These are phyloP conservation scores for Alauda arvensis DNA, from an alignment of 2,797 vertebrate species.

Conservation along the genomic window DNA sequence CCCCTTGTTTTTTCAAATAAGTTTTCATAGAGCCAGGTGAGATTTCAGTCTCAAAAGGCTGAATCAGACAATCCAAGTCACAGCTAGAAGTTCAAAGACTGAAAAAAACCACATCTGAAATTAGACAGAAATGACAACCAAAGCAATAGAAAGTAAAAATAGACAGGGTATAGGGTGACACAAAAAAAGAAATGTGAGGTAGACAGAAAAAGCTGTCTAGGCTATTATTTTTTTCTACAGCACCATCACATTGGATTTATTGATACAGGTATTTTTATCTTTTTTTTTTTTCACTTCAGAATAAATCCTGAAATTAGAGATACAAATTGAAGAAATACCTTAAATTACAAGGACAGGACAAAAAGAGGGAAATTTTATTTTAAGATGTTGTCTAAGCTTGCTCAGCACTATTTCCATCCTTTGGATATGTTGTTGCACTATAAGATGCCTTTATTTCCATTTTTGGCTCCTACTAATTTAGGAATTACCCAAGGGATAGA, in stretches of 20 bases:
- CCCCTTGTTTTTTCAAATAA: neutral
- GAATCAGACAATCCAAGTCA: neutral
- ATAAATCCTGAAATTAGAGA: neutral
- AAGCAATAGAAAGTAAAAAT: neutral
- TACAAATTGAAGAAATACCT: neutral
- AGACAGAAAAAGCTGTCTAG: neutral
- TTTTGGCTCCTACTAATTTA: neutral
- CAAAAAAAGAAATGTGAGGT: neutral
- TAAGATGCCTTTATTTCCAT: neutral
- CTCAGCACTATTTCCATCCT: neutral
- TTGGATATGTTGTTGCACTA: neutral
- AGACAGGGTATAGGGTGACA: neutral
- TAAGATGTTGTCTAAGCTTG: neutral
- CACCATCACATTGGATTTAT: neutral
- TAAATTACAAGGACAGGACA: neutral
- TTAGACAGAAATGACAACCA: neutral
- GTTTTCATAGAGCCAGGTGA: neutral
- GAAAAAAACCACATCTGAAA: neutral
- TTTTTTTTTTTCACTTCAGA: neutral
- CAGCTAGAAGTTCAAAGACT: neutral
- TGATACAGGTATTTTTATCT: neutral
- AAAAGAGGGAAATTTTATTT: neutral
- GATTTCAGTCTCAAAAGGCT: neutral
- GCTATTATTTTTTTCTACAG: neutral
- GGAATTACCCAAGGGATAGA: neutral